phyloP scores from a whole-genome alignment of 2,888 invertebrate species.

The Drosophila greeni region DNA sequence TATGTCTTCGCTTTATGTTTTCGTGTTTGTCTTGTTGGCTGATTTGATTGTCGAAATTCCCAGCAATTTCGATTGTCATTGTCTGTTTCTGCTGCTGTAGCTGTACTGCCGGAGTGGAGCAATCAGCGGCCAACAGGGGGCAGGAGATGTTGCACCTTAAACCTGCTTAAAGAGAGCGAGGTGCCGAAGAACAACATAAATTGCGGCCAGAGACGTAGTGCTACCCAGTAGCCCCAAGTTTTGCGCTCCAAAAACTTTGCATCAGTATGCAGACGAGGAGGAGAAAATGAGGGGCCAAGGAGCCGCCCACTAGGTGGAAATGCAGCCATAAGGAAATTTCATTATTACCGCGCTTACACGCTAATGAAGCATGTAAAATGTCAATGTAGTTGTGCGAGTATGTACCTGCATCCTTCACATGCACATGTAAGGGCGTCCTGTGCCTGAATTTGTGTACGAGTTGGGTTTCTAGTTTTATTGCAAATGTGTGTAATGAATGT shows the following conservation, averaged over 20 bases:
- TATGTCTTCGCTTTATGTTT: slow-evolving; percentile 43
- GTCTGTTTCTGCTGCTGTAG: slow-evolving; percentile 15
- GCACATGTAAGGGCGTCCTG: slow-evolving; percentile 2
- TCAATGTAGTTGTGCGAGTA: slow-evolving; percentile 59
- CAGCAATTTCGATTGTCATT: slow-evolving; percentile 57
- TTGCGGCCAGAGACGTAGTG: slow-evolving; percentile 50
- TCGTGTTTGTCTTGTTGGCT: slow-evolving; percentile 60
- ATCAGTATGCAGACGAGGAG: slow-evolving; percentile 54
- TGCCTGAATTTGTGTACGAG: slow-evolving; percentile 18
- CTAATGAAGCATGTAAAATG: slow-evolving; percentile 76
- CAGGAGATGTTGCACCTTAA: slow-evolving; percentile 38
- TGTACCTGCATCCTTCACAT: slow-evolving; percentile 15
- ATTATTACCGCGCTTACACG: slow-evolving; percentile 74
- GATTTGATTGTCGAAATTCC: slow-evolving; percentile 61
- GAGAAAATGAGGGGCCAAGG: neutral
- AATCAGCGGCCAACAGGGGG: slow-evolving; percentile 18
- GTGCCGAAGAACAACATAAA: slow-evolving; percentile 59
- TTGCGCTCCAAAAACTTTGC: slow-evolving; percentile 59
- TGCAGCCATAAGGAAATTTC: slow-evolving; percentile 74
- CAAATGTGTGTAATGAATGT: slow-evolving; percentile 76
- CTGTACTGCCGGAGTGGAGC: slow-evolving; percentile 1
- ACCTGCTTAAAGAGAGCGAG: slow-evolving; percentile 16
- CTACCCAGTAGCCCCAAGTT: slow-evolving; percentile 58
- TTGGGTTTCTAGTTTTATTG: slow-evolving; percentile 70
- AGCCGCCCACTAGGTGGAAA: slow-evolving; percentile 45